Conservation (phyloP, 2,797 vertebrate genomes). For the Telmatherina bonti region DNA sequence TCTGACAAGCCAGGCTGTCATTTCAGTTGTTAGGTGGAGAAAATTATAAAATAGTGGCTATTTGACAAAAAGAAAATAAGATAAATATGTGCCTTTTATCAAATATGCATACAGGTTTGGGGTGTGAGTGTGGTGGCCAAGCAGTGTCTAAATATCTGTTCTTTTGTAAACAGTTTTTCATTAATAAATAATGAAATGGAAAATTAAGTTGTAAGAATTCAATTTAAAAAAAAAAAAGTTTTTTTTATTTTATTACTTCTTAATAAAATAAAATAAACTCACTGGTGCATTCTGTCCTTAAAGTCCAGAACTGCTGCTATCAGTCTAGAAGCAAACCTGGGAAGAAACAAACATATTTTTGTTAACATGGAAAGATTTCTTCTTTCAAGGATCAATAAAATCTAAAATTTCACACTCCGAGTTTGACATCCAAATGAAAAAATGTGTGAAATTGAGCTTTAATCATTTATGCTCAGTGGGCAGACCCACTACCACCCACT, state of each 20-base stretch:
- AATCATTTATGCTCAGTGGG: no score
- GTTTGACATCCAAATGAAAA: neutral
- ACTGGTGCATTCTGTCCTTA: constrained; percentile 85
- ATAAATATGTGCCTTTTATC: neutral
- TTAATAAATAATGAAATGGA: neutral
- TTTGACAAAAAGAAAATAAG: neutral
- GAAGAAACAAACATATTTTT: constrained; percentile 28
- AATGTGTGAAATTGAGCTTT: no score
- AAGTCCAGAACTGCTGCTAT: constrained; percentile 90
- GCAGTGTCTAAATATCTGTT: neutral
- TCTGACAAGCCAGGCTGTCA: neutral
- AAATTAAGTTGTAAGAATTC: neutral
- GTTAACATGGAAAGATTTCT: neutral
- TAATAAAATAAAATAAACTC: constrained; percentile 44
- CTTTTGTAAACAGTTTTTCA: neutral
- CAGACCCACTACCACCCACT: no score
- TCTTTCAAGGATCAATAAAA: neutral
- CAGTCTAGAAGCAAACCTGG: constrained; percentile 88
- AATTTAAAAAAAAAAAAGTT: neutral
- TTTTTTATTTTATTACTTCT: no score
- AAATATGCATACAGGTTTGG: neutral
- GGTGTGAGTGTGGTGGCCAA: neutral
- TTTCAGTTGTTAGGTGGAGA: neutral
- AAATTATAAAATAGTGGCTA: neutral
- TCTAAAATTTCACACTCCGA: neutral